Evolutionary conservation across 2,113 vertebrate species (phyloP).

Genomic region (Protobothrops flavoviridis): DNA sequence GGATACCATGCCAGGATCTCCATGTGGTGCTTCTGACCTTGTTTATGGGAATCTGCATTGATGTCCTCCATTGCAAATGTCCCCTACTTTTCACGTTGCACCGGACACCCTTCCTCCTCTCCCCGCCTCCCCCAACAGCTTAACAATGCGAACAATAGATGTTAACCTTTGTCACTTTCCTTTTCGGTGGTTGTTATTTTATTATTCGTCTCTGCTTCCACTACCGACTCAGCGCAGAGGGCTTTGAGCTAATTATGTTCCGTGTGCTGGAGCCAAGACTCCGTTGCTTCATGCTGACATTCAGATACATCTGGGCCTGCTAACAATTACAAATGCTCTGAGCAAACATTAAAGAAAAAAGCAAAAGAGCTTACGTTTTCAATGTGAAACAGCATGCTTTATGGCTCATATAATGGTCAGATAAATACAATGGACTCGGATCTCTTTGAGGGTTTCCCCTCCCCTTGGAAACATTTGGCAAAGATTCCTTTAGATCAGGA

Average conservation of each 20-base stretch:
- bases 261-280: conserved; percentile 67
- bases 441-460: conserved; percentile 47
- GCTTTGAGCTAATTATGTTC: conserved; percentile 74
- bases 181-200: conserved; percentile 67
- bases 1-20: not conserved
- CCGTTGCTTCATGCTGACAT: conserved; percentile 70
- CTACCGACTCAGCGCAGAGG: conserved; percentile 61
- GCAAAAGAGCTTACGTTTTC: conserved; percentile 72
- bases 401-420: conserved; percentile 66
- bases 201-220: conserved; percentile 67
- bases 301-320: conserved; percentile 75
- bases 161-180: conserved; percentile 71
- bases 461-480: conserved; percentile 31
- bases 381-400: conserved; percentile 73
- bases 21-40: not conserved
- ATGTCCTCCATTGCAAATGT: not conserved
- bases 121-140: conserved; percentile 51
- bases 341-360: conserved; percentile 63
- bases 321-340: conserved; percentile 78
- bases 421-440: conserved; percentile 70
- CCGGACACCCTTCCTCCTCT: conserved; percentile 35
- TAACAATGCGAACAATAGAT: conserved; percentile 58
- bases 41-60: conserved; percentile 32
- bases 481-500: conserved; percentile 68
- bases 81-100: not conserved